Evolutionary conservation across 2,888 invertebrate genomes (phyloP).

Genomic region (Blera fallax): DNA sequence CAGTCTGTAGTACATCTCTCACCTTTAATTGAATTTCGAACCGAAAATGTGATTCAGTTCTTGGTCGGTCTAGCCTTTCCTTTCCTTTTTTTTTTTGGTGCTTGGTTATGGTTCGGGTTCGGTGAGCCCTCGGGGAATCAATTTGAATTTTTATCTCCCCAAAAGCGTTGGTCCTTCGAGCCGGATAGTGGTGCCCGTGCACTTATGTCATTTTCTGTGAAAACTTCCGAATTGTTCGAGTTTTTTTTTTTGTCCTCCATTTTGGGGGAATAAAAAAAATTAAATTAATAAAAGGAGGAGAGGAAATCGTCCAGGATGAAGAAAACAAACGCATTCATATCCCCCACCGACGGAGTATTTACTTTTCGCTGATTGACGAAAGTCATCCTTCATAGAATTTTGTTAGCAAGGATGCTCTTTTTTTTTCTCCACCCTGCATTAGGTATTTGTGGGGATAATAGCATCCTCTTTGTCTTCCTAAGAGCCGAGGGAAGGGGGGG

Average conservation of each 20-base stretch:
- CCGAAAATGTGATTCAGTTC: conserved; percentile 57
- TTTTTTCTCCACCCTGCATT: neutral
- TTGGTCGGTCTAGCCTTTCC: conserved; percentile 19
- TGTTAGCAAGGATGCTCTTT: neutral
- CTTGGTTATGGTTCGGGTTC: neutral
- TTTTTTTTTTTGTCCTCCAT: neutral
- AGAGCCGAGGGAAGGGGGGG: neutral
- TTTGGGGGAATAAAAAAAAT: neutral
- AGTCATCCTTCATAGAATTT: conserved; percentile 31
- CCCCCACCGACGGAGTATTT: conserved; percentile 7
- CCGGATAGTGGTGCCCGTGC: conserved; percentile 1
- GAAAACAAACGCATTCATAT: neutral
- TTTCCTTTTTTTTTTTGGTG: neutral
- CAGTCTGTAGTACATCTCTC: conserved; percentile 20
- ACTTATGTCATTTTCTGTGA: conserved; percentile 34
- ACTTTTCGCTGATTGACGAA: conserved; percentile 42
- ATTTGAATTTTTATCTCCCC: conserved; percentile 47
- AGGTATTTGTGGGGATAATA: neutral
- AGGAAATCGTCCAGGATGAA: neutral
- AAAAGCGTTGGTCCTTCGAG: neutral
- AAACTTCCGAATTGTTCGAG: conserved; percentile 8
- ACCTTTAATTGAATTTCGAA: conserved; percentile 67
- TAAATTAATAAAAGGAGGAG: conserved; percentile 44
- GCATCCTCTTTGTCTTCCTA: conserved; percentile 28
- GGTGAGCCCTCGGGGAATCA: conserved; percentile 24